Evolutionary conservation across 2,797 vertebrate species (phyloP), one percentile per base, ranked within the genome.

Genomic region (Notolabrus celidotus): DNA sequence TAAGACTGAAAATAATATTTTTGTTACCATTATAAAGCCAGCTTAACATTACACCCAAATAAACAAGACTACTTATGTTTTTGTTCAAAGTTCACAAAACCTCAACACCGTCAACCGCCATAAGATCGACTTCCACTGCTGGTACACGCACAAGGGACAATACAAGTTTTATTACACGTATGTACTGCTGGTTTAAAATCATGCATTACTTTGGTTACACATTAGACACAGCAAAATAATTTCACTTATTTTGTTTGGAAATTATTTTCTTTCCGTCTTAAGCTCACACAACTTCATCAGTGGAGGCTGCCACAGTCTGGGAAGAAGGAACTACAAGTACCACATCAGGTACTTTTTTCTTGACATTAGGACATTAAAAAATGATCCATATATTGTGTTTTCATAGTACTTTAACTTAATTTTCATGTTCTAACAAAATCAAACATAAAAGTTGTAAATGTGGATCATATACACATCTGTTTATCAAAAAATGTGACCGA

Each of bases 341-440:
- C 42, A 56, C 25, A 3, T 38, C 78, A 84, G 87, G 91, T 89
- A 77, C 5, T 46, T 22, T 42, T n/a, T 22, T 22, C 3, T 22
- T 23, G 12, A 20, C 23, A 17, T 12, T 10, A 23, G 1, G 17
- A 31, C 8, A 3, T 11, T 4, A 25, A 17, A 16, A 19, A 49
- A n/a, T n/a, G n/a, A n/a, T n/a, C n/a, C n/a, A n/a, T n/a, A n/a
- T n/a, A n/a, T n/a, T n/a, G n/a, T n/a, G n/a, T n/a, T n/a, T n/a
- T n/a, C n/a, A n/a, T n/a, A n/a, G n/a, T n/a, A n/a, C n/a, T n/a
- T n/a, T n/a, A n/a, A n/a, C n/a, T n/a, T n/a, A n/a, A n/a, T n/a
- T n/a, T n/a, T n/a, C n/a, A n/a, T n/a, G n/a, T n/a, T n/a, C n/a
- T n/a, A n/a, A n/a, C n/a, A n/a, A n/a, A n/a, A n/a, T n/a, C n/a